Percentiles rank a stretch among this genome's conserved stretches.
These are phyloP conservation scores for Andrena trimmerana DNA, from an alignment of 2,888 invertebrate species.

Conservation along the genomic window DNA sequence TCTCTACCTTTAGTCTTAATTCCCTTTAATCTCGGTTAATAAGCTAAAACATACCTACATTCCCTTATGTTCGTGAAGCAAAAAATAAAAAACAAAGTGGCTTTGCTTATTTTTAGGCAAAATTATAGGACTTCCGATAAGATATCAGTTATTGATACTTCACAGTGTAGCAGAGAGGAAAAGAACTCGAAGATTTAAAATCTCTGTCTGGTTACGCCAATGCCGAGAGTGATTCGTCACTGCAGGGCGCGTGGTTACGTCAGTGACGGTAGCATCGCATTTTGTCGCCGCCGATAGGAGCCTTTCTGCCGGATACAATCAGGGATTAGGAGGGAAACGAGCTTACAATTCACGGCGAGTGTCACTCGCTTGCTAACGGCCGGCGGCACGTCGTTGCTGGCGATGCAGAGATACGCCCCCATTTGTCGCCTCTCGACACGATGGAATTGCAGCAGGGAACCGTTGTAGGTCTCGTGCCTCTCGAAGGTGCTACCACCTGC, in stretches of 20 bases:
- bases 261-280: conserved; percentile 20
- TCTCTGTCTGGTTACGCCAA: conserved; percentile 10
- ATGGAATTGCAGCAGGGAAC: conserved; percentile 90
- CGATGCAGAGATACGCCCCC: conserved; percentile 96
- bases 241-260: conserved; percentile 23
- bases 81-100: too few species aligned
- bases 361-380: conserved; percentile 95
- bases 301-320: conserved; percentile 55
- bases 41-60: too few species aligned
- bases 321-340: conserved; percentile 55
- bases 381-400: conserved; percentile 96
- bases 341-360: conserved; percentile 95
- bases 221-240: conserved; percentile 33
- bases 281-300: conserved; percentile 47
- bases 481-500: conserved; percentile 77
- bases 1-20: too few species aligned
- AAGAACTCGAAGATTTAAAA: neutral
- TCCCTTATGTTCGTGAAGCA: too few species aligned
- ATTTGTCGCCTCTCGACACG: conserved; percentile 95
- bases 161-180: neutral
- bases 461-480: conserved; percentile 89
- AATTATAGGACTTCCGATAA: neutral
- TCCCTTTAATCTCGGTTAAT: too few species aligned
- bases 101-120: too few species aligned
- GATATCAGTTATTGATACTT: conserved; percentile 1